Percentiles rank a stretch among this genome's conserved stretches.
Conservation (phyloP, 2,797 vertebrate genomes). For the Gymnopithys bicolor region DNA sequence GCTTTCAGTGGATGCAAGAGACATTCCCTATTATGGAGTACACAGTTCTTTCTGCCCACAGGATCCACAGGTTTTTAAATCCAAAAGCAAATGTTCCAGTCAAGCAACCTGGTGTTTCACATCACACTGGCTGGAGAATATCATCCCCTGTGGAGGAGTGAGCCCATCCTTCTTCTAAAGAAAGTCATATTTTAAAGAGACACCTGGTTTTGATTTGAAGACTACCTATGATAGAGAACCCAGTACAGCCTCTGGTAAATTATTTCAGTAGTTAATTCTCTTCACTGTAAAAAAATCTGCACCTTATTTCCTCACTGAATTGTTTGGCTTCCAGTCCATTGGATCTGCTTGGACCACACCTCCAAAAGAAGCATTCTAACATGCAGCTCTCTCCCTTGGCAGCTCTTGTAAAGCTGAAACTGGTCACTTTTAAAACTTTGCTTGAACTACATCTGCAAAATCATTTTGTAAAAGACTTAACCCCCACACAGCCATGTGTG, state of each 20-base stretch:
- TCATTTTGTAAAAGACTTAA: not conserved
- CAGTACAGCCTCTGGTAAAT: not conserved
- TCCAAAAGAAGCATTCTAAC: not conserved
- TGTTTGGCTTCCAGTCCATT: not conserved
- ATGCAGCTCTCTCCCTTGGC: not conserved
- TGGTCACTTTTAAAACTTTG: not conserved
- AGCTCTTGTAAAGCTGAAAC: not conserved
- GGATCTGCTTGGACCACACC: not conserved
- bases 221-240: not conserved
- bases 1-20: not conserved
- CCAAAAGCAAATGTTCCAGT: not conserved
- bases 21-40: rapidly evolving
- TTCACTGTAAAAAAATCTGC: constrained; percentile 19
- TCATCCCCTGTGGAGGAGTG: not conserved
- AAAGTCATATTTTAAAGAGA: not conserved
- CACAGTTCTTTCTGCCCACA: not conserved
- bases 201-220: constrained; percentile 40
- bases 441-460: not conserved
- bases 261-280: constrained; percentile 41
- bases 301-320: constrained; percentile 6
- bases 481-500: not conserved
- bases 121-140: not conserved
- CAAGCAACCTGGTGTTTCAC: not conserved
- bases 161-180: not conserved
- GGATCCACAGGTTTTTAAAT: not conserved